A percentile compares a stretch with the other conserved stretches of the same genome.
These are phyloP conservation scores for Delia radicum DNA, from an alignment of 1,140 invertebrate genomes.

Conservation along the genomic window DNA sequence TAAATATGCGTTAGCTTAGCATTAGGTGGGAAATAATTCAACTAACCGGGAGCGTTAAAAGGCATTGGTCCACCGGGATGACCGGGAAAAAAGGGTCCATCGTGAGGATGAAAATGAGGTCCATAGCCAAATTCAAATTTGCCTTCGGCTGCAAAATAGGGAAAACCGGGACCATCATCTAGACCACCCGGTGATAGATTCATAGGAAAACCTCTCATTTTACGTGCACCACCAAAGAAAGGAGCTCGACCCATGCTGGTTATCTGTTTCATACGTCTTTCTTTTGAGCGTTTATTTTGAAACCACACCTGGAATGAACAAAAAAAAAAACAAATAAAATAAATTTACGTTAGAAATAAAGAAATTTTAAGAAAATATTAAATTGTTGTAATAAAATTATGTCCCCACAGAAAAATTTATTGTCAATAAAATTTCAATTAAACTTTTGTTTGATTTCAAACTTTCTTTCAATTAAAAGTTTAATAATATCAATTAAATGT, in stretches of 20 bases:
- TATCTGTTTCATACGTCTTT: slow-evolving; percentile 87
- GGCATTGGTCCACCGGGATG: slow-evolving; percentile 74
- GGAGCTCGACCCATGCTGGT: slow-evolving; percentile 89
- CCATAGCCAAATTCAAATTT: slow-evolving; percentile 90
- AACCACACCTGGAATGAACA: slow-evolving; percentile 88
- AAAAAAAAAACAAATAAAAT: background rate
- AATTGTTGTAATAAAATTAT: too few relatives aligned
- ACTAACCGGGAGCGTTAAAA: slow-evolving; percentile 71
- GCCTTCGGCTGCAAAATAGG: slow-evolving; percentile 80
- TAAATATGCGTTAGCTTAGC: slow-evolving; percentile 13
- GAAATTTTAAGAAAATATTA: background rate
- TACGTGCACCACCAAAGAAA: slow-evolving; percentile 85
- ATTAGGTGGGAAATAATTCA: background rate
- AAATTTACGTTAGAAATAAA: background rate
- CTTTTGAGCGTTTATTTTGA: slow-evolving; percentile 98
- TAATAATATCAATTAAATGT: too few relatives aligned
- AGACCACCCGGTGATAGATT: slow-evolving; percentile 82
- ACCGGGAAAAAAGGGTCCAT: slow-evolving; percentile 78
- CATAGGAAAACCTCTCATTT: slow-evolving; percentile 87
- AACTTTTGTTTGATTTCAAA: too few relatives aligned
- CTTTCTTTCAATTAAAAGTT: too few relatives aligned
- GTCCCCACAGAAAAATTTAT: too few relatives aligned
- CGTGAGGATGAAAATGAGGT: slow-evolving; percentile 82
- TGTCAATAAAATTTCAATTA: too few relatives aligned
- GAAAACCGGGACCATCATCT: slow-evolving; percentile 80